Conservation (phyloP, 2,888 invertebrate species). For the Polydrusus tereticollis region DNA sequence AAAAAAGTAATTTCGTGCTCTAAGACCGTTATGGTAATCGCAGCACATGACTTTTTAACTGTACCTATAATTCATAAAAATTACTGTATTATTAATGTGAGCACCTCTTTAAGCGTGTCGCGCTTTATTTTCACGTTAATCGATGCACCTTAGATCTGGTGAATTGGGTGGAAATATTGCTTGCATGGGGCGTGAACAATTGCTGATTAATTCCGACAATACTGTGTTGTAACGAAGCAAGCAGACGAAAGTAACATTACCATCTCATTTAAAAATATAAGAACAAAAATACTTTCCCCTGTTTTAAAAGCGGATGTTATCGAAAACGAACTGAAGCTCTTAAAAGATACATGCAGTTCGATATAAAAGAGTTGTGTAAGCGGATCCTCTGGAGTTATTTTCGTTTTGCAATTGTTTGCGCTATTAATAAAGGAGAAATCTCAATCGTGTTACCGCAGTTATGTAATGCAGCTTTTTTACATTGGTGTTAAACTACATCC, state of each 20-base stretch:
- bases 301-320: constrained; percentile 11
- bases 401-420: neutral
- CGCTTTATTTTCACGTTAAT: neutral
- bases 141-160: neutral
- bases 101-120: neutral
- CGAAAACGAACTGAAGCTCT: neutral
- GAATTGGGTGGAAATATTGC: too few species aligned
- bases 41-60: constrained; percentile 35
- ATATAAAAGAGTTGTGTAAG: neutral
- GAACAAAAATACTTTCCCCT: constrained; percentile 7
- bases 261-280: neutral
- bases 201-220: too few species aligned
- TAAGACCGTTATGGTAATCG: constrained; percentile 34
- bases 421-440: neutral
- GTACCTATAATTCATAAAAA: constrained; percentile 31
- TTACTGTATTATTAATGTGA: constrained; percentile 19
- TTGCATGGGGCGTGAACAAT: neutral
- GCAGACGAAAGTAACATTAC: neutral
- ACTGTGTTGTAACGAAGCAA: neutral
- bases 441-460: neutral
- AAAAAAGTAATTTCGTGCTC: constrained; percentile 36
- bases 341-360: neutral
- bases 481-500: too few species aligned
- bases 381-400: neutral
- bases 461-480: neutral